Conservation (phyloP, 2,797 vertebrate species). For the Distichodus sexfasciatus region DNA sequence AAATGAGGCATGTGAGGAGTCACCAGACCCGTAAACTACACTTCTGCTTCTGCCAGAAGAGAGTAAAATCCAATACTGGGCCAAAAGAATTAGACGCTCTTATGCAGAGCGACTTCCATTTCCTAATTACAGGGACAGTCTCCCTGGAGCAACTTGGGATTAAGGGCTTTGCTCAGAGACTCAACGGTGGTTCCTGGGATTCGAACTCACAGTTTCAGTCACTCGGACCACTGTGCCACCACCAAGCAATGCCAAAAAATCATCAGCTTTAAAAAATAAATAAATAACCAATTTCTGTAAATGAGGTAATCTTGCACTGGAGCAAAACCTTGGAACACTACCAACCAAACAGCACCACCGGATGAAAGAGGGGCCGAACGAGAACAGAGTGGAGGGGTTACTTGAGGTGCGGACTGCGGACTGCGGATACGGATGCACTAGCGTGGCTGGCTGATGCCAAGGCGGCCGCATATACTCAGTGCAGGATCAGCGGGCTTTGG, state of each 20-base stretch:
- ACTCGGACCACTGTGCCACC: too few species aligned
- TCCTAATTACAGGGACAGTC: too few species aligned
- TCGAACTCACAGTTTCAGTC: too few species aligned
- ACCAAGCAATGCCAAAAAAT: too few species aligned
- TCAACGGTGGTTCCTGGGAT: too few species aligned
- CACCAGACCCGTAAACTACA: conserved; percentile 62
- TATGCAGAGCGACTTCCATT: too few species aligned
- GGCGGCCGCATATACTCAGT: conserved; percentile 38
- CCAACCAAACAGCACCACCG: conserved; percentile 44
- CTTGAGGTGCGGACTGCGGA: conserved; percentile 22
- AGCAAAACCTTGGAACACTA: conserved; percentile 69
- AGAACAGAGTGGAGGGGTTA: conserved; percentile 28
- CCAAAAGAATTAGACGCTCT: neutral
- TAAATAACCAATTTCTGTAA: conserved; percentile 21
- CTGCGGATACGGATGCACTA: too few species aligned
- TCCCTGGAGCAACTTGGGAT: too few species aligned
- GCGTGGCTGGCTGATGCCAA: conserved; percentile 46
- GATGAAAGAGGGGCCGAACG: conserved; percentile 22
- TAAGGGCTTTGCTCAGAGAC: too few species aligned
- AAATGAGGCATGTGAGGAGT: conserved; percentile 45
- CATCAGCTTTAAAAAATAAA: too few species aligned
- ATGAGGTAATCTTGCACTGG: conserved; percentile 69
- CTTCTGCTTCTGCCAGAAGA: conserved; percentile 15
- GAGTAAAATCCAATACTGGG: conserved; percentile 7
- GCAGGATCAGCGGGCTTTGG: conserved; percentile 47